Evolutionary conservation across 2,888 invertebrate genomes (phyloP).

Genomic region (Eupsilia transversa): DNA sequence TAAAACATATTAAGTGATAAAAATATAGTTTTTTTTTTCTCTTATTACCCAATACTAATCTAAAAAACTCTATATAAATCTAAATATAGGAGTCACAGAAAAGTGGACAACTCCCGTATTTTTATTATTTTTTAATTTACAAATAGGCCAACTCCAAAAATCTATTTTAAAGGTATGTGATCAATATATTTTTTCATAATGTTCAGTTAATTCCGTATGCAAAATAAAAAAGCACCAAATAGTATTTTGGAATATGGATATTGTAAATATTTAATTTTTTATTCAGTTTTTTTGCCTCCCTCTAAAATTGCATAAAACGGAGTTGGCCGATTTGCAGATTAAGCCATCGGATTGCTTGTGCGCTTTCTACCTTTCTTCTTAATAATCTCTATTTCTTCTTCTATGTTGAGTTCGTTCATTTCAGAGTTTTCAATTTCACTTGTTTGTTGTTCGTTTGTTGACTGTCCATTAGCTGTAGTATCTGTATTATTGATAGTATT

Average conservation of each 20-base stretch:
- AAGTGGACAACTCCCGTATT: slow-evolving; percentile 16
- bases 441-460: slow-evolving; percentile 22
- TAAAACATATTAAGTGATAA: slow-evolving; percentile 9
- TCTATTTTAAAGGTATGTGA: neutral
- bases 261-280: slow-evolving; percentile 11
- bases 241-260: too few relatives aligned
- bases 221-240: slow-evolving; percentile 19
- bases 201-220: neutral
- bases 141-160: slow-evolving; percentile 21
- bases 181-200: neutral
- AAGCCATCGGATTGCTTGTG: neutral
- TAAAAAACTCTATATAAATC: slow-evolving; percentile 5
- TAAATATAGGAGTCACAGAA: slow-evolving; percentile 12
- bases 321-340: slow-evolving; percentile 26
- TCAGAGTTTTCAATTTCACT: slow-evolving; percentile 27
- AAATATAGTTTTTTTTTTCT: slow-evolving; percentile 10
- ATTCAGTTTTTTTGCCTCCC: too few relatives aligned
- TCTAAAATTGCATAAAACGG: slow-evolving; percentile 6
- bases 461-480: slow-evolving; percentile 27
- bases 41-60: slow-evolving; percentile 14
- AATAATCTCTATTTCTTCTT: slow-evolving; percentile 5
- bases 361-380: too few relatives aligned
- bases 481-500: slow-evolving; percentile 1
- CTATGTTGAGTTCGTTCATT: slow-evolving; percentile 28
- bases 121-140: slow-evolving; percentile 10